Evolutionary conservation across 2,113 vertebrate genomes (phyloP).

Genomic region (Choloepus hoffmanni): DNA sequence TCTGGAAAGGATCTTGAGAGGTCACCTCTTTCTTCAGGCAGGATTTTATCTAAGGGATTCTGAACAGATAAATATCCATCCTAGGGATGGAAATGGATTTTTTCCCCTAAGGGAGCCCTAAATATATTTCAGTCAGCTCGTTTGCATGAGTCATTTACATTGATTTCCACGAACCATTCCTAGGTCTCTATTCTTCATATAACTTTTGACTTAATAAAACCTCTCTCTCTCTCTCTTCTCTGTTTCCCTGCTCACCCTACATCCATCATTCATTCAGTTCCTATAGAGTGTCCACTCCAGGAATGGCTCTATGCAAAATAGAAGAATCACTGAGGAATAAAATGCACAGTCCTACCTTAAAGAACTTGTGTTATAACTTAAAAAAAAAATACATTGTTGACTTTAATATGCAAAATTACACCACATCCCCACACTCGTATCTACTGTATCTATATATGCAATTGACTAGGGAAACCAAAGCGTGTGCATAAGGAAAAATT

Average conservation of each 20-base stretch:
- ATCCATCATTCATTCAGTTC: slow-evolving; percentile 63
- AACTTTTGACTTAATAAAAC: slow-evolving; percentile 63
- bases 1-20: slow-evolving; percentile 37
- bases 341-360: neutral
- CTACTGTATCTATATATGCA: too few relatives aligned
- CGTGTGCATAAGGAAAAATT: neutral
- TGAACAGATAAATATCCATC: slow-evolving; percentile 64
- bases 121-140: slow-evolving; percentile 65
- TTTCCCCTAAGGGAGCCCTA: slow-evolving; percentile 11
- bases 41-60: slow-evolving; percentile 1
- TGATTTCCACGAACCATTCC: slow-evolving; percentile 63
- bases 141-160: slow-evolving; percentile 72
- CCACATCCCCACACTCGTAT: too few relatives aligned
- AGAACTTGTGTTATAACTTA: neutral
- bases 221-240: neutral
- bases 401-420: too few relatives aligned
- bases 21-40: slow-evolving; percentile 38
- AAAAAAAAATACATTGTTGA: too few relatives aligned
- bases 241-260: neutral
- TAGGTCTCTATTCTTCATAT: slow-evolving; percentile 30
- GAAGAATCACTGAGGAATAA: slow-evolving; percentile 44
- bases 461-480: neutral
- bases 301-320: slow-evolving; percentile 3
- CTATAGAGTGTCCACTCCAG: neutral
- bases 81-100: slow-evolving; percentile 50